Evolutionary conservation across 2,113 vertebrate genomes (phyloP), one percentile per base, ranked within the genome.

Genomic region (Candoia aspera): DNA sequence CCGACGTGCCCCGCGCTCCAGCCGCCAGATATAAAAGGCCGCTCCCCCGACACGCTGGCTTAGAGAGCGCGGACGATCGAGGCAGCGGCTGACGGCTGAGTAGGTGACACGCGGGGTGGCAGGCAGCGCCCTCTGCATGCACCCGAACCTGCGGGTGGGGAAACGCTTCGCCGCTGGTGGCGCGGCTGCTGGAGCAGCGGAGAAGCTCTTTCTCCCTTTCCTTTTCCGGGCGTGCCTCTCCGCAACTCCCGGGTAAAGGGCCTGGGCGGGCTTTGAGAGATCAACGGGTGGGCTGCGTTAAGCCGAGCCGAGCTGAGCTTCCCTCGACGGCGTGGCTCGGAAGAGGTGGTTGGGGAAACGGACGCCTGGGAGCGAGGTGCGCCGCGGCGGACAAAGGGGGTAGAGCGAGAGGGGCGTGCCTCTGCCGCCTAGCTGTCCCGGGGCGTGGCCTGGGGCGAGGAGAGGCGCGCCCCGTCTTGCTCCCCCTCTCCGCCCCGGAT

Each of bases 21-120:
- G 87, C 83, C 87, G 8, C 2, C 49, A 15, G 88, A 94, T 96
- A 95, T 94, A 96, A 95, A 86, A 17, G 59, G 3, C 84, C 86
- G 91, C 93, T 93, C 92, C 46, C 94, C 92, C 46, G 91, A 62
- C 68, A 37, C 21, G 0, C 15, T 1, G 68, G 37, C 86, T 37
- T 33, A 54, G 42, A 92, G 57, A 3, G 73, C 29, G 87, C 42
- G 64, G 24, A 42, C 29, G 2, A 2, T 11, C 6, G 24, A 6
- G 17, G 6, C 8, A 17, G 1, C 1, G 12, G 83, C 0, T 1
- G 23, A 0, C 6, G 0, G 10, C 0, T 4, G 3, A 91, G 94
- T 33, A 1, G 13, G 17, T 46, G 1, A 57, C 0, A 0, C 15
- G 8, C 0, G 8, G 24, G 19, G 0, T 11, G 29, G 33, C 24